phyloP scores from a whole-genome alignment of 2,113 vertebrate species.

The Etheostoma spectabile region DNA sequence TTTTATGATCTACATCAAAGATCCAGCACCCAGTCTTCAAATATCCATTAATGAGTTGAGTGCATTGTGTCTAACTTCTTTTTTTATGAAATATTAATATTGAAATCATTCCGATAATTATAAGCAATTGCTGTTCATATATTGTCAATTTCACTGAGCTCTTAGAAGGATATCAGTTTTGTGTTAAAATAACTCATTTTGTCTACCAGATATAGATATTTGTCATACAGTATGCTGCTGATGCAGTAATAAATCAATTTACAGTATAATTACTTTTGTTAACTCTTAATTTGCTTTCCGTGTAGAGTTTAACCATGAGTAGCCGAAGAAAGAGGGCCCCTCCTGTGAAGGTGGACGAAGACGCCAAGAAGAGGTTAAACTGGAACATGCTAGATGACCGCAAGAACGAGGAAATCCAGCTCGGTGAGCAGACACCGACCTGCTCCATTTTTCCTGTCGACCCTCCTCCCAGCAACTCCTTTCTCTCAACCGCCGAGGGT shows the following conservation, averaged over 20 bases:
- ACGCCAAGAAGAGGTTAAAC: constrained; percentile 87
- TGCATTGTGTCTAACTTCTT: no score
- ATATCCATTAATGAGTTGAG: no score
- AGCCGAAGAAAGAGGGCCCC: constrained; percentile 90
- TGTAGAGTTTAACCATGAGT: constrained; percentile 86
- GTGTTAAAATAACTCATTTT: neutral
- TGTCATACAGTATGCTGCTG: neutral
- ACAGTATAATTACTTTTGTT: neutral
- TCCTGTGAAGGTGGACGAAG: constrained; percentile 90
- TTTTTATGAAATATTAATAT: no score
- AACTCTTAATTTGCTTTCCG: neutral
- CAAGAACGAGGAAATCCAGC: constrained; percentile 74
- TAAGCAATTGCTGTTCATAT: no score
- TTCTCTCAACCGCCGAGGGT: constrained; percentile 53
- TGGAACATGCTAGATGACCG: constrained; percentile 97
- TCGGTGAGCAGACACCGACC: constrained; percentile 58
- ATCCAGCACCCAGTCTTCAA: no score
- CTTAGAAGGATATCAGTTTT: neutral
- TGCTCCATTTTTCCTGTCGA: constrained; percentile 62
- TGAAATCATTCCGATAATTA: no score
- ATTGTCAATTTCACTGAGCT: neutral
- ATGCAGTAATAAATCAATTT: neutral
- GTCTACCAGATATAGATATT: neutral
- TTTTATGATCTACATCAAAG: no score
- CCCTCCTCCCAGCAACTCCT: constrained; percentile 1